A percentile compares a stretch with the other conserved stretches of the same genome.
phyloP scores from a whole-genome alignment of 2,797 vertebrate species.

The Cyprinella venusta region DNA sequence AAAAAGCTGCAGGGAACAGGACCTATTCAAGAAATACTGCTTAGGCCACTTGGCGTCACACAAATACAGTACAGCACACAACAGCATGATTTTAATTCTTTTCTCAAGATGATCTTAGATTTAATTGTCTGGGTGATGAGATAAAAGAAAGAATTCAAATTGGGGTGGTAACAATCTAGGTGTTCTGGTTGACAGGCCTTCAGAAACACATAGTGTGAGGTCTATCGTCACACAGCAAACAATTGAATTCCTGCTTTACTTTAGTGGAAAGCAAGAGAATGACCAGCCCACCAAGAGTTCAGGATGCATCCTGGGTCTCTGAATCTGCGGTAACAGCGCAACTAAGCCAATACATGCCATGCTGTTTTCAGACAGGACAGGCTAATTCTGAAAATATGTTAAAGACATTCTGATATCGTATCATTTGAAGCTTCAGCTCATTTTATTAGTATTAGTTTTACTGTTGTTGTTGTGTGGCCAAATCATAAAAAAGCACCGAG shows the following conservation, averaged over 20 bases:
- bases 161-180: slow-evolving; percentile 64
- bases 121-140: slow-evolving; percentile 47
- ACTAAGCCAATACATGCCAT: slow-evolving; percentile 37
- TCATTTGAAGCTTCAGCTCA: background rate
- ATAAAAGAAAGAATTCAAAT: slow-evolving; percentile 67
- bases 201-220: slow-evolving; percentile 66
- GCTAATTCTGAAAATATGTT: slow-evolving; percentile 11
- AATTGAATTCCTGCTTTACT: slow-evolving; percentile 66
- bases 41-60: slow-evolving; percentile 54
- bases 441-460: background rate
- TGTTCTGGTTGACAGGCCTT: slow-evolving; percentile 66
- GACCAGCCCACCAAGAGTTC: slow-evolving; percentile 70
- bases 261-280: slow-evolving; percentile 73
- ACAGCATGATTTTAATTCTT: slow-evolving; percentile 72
- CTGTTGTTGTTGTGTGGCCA: background rate
- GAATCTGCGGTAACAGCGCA: slow-evolving; percentile 19
- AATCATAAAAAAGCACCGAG: background rate
- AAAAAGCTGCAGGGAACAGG: slow-evolving; percentile 14
- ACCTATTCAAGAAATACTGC: slow-evolving; percentile 19
- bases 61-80: slow-evolving; percentile 68
- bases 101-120: slow-evolving; percentile 55
- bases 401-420: background rate
- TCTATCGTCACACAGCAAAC: slow-evolving; percentile 63
- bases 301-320: slow-evolving; percentile 30
- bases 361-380: slow-evolving; percentile 27